These are phyloP conservation scores for Colius striatus DNA, from an alignment of 2,113 vertebrate genomes.

Conservation along the genomic window DNA sequence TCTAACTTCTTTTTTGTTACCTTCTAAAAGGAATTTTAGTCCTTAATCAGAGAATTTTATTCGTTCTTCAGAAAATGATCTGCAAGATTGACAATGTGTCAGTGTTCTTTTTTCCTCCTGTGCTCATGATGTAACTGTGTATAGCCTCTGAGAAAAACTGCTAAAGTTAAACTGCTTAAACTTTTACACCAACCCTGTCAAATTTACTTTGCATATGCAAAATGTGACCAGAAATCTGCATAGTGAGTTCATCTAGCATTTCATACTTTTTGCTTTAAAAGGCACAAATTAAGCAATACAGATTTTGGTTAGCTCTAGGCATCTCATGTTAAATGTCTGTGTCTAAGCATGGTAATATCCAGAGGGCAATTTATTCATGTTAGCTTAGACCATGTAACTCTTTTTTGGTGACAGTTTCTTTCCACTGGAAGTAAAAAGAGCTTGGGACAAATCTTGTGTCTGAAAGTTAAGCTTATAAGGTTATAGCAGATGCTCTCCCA, in stretches of 20 bases:
- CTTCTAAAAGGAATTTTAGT: neutral
- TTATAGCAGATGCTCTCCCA: neutral
- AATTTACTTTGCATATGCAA: neutral
- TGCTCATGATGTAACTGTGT: neutral
- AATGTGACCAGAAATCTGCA: neutral
- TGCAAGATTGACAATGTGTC: neutral
- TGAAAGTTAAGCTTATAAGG: neutral
- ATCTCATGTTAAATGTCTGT: neutral
- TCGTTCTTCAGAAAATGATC: neutral
- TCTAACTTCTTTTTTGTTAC: neutral
- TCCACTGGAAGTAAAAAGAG: neutral
- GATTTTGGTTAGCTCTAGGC: neutral
- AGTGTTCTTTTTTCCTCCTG: neutral
- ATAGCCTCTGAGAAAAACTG: neutral
- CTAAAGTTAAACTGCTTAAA: neutral
- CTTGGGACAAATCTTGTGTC: neutral
- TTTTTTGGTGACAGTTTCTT: neutral
- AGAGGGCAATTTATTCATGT: neutral
- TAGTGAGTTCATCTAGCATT: neutral
- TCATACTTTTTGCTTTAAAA: neutral
- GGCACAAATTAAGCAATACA: neutral
- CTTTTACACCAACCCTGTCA: neutral
- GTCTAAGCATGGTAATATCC: neutral
- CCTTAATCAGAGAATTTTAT: neutral
- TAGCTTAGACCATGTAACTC: neutral